Evolutionary conservation across 2,797 vertebrate species (phyloP), one percentile per base, ranked within the genome.

Genomic region (Hapalemur alaotrensis): DNA sequence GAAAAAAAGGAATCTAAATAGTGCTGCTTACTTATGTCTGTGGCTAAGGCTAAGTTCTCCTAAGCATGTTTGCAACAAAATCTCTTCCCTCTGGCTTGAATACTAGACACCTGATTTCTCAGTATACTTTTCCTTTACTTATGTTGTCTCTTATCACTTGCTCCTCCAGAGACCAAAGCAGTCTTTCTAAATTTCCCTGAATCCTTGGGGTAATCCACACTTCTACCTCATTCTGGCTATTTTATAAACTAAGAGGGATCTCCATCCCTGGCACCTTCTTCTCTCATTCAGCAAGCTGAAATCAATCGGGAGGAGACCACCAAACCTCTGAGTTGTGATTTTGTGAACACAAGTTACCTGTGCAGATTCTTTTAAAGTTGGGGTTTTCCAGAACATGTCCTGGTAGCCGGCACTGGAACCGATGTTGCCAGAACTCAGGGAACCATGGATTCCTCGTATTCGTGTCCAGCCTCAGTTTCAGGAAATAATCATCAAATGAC

Each of bases 401-500:
- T 0, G 99, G 98, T 48, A 99, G 99, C 78, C 99, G 99, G 95
- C 99, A 99, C 98, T 99, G 99, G 98, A 99, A 99, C 7, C 99
- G 99, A 96, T 99, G 99, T 98, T 99, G 99, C 99, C 99, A 99
- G 98, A 99, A 99, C 98, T 99, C 99, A 0, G 99, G 96, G 81
- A 99, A 99, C 99, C 99, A 99, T 0, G 99, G 99, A 98, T 99
- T 99, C 96, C 99, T 99, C 0, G 98, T 99, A 98, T 99, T 99
- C 83, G 99, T 99, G 96, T 99, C 99, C 98, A 99, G 98, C 1
- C 98, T 99, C 96, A 99, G 98, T 97, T 99, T 99, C 98, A 99
- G 98, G 98, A 99, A 99, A 98, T 99, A 99, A 95, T 99, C 99
- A 63, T 99, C 99, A 73, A 99, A 99, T 0, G 99, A 98, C 97